Percentiles rank a stretch among this genome's conserved stretches.
Evolutionary conservation across 1,140 invertebrate genomes (phyloP).

Genomic region (Pygmarrhopalites habei): DNA sequence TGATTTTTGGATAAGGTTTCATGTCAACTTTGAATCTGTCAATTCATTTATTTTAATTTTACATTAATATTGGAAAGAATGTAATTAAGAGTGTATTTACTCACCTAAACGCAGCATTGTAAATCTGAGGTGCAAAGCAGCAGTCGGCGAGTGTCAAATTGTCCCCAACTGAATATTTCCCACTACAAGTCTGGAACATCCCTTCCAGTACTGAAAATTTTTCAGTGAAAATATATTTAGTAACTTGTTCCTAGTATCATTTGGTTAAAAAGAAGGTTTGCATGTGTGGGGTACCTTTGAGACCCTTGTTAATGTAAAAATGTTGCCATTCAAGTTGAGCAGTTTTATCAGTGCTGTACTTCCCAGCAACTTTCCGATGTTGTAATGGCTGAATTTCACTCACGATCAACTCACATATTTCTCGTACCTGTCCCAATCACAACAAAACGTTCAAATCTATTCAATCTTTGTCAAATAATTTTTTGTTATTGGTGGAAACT

Average conservation of each 20-base stretch:
- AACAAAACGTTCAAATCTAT: too few relatives aligned
- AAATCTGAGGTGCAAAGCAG: constrained; percentile 88
- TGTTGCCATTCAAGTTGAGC: constrained; percentile 69
- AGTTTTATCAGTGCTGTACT: constrained; percentile 48
- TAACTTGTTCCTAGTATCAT: too few relatives aligned
- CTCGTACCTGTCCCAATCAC: constrained; percentile 50
- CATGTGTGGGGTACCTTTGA: constrained; percentile 63
- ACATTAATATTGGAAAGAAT: too few relatives aligned
- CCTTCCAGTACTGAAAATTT: constrained; percentile 70
- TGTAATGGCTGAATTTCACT: constrained; percentile 93
- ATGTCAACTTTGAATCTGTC: constrained; percentile 83
- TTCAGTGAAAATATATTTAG: too few relatives aligned
- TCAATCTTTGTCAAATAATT: too few relatives aligned
- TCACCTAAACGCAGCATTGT: constrained; percentile 68
- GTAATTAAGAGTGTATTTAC: too few relatives aligned
- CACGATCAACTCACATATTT: constrained; percentile 73
- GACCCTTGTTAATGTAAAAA: constrained; percentile 83
- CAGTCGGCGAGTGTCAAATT: constrained; percentile 89
- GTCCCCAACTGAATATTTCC: constrained; percentile 92
- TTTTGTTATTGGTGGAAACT: too few relatives aligned
- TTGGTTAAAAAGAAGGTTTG: too few relatives aligned
- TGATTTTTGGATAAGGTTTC: constrained; percentile 77
- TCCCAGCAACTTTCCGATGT: constrained; percentile 79
- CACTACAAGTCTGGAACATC: constrained; percentile 68
- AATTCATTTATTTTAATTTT: too few relatives aligned